Evolutionary conservation across 1,140 invertebrate genomes (phyloP), one percentile per base, ranked within the genome.

Genomic region (Dysdera silvatica): DNA sequence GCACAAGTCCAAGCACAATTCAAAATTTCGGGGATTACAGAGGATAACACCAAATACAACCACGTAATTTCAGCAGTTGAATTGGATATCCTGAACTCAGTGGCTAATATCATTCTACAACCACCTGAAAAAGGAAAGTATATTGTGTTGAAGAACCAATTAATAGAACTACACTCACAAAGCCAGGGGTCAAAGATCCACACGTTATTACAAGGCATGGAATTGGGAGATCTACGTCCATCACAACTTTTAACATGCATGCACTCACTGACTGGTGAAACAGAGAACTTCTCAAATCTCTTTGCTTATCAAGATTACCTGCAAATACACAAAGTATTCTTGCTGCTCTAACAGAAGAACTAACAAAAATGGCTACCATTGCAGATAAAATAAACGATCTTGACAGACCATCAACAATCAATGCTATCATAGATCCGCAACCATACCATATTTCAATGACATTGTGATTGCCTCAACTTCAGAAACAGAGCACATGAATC

Each of bases 211-310:
- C 26, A 41, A 56, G 26, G 54, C 2, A 6, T 56, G 2, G 54
- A 43, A 18, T 24, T 37, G 18, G 20, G 52, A 1, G 26, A 56
- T 29, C 40, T 45, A 32, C 26, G 37, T 5, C 40, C 54, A 45
- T 56, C 40, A n/a, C 26, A 56, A 26, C 31, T 57, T 8, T 43
- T 56, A 7, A n/a, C 24, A 6, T 41, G 40, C 40, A 40, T 54
- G n/a, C n/a, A n/a, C n/a, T n/a, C n/a, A n/a, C n/a, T 57, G 2
- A 28, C 41, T n/a, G 20, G 3, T 28, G n/a, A 29, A 20, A 43
- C 16, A 29, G 28, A 24, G 37, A 37, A n/a, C 28, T 56, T 4
- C 31, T 56, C 29, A 56, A 56, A 56, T 56, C 40, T 43, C 40
- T 56, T 6, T 45, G 54, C n/a, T 5, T 56, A 0, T 12, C 4